phyloP scores from a whole-genome alignment of 1,140 invertebrate species.

The Drosophila busckii region DNA sequence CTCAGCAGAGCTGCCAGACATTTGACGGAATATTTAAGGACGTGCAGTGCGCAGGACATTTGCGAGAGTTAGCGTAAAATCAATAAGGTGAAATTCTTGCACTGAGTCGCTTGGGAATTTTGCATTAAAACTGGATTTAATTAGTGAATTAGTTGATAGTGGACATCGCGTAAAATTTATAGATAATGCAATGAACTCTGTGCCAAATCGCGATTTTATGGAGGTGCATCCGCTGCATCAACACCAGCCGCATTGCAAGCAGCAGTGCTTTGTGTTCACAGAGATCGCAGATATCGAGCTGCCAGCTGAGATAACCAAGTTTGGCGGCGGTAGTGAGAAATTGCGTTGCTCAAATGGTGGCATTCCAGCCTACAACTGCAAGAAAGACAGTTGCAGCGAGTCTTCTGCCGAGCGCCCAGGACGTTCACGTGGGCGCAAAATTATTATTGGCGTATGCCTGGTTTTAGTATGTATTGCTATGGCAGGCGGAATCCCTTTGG shows the following conservation, averaged over 20 bases:
- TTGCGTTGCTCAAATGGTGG: constrained; percentile 62
- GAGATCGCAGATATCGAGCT: constrained; percentile 77
- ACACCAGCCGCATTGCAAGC: constrained; percentile 77
- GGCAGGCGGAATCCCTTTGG: constrained; percentile 80
- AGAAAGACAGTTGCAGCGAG: constrained; percentile 65
- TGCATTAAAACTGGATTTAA: neutral
- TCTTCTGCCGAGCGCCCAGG: constrained; percentile 51
- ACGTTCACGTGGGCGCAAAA: constrained; percentile 54
- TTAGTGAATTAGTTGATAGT: constrained; percentile 1
- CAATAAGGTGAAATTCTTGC: constrained; percentile 14
- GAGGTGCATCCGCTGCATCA: constrained; percentile 75
- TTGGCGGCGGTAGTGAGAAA: constrained; percentile 65
- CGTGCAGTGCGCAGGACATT: constrained; percentile 18
- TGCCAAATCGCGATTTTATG: constrained; percentile 73
- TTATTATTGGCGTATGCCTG: constrained; percentile 56
- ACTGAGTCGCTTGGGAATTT: neutral
- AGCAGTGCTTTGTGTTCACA: constrained; percentile 78
- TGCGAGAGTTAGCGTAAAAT: constrained; percentile 10
- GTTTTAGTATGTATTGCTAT: constrained; percentile 69
- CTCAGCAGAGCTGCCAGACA: constrained; percentile 26
- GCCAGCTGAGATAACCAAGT: constrained; percentile 75
- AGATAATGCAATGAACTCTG: constrained; percentile 71
- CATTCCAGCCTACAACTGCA: constrained; percentile 57
- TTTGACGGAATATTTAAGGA: neutral
- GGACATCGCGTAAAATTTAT: too few relatives aligned